phyloP scores from a whole-genome alignment of 2,888 invertebrate species.

The Oxytorus armatus region DNA sequence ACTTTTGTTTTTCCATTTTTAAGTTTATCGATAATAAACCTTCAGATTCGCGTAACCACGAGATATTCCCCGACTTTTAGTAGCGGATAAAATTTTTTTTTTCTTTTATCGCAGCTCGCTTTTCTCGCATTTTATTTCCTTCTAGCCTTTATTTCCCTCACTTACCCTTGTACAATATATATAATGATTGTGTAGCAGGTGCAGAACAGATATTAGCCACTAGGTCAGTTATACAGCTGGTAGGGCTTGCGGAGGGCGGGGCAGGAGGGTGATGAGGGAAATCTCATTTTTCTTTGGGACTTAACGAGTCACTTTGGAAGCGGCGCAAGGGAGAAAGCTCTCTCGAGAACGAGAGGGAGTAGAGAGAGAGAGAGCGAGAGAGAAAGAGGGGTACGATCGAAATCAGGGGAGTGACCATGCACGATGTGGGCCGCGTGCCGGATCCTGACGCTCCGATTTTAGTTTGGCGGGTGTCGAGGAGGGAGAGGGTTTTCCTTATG shows the following conservation, averaged over 20 bases:
- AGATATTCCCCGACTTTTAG: not conserved
- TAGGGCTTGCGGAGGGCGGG: constrained; percentile 2
- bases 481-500: constrained; percentile 15
- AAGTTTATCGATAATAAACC: not conserved
- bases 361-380: constrained; percentile 14
- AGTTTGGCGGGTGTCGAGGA: constrained; percentile 41
- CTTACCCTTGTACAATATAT: constrained; percentile 43
- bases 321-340: constrained; percentile 8
- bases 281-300: constrained; percentile 64
- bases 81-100: constrained; percentile 20
- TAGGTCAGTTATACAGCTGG: constrained; percentile 32
- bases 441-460: constrained; percentile 59
- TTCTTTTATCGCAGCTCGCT: not conserved
- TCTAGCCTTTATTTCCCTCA: constrained; percentile 29
- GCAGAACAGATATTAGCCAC: constrained; percentile 58
- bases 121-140: constrained; percentile 21
- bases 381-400: constrained; percentile 64
- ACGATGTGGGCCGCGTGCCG: constrained; percentile 64
- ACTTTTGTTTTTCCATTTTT: too few species aligned
- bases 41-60: not conserved
- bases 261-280: constrained; percentile 13
- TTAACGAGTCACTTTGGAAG: constrained; percentile 66
- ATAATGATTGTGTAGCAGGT: constrained; percentile 53
- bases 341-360: not conserved
- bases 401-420: constrained; percentile 69